phyloP scores from a whole-genome alignment of 2,888 invertebrate species.

The Agrochola macilenta region DNA sequence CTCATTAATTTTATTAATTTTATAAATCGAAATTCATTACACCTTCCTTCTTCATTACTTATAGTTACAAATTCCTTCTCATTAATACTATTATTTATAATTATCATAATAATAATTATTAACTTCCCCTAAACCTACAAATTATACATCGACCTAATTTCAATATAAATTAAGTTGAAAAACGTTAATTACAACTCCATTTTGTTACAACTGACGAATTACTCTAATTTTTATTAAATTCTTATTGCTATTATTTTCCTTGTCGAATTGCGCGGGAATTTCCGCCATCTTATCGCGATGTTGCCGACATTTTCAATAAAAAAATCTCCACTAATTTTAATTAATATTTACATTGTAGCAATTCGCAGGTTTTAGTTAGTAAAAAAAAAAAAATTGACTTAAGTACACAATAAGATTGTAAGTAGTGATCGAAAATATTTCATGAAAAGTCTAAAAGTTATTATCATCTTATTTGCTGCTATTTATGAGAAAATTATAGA shows the following conservation, averaged over 20 bases:
- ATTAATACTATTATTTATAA: conserved; percentile 85
- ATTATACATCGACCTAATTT: conserved; percentile 86
- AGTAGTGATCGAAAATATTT: conserved; percentile 22
- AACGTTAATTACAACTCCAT: conserved; percentile 81
- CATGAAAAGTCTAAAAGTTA: neutral
- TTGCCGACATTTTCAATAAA: conserved; percentile 68
- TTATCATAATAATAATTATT: conserved; percentile 79
- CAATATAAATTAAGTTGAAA: conserved; percentile 85
- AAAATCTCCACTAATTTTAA: conserved; percentile 60
- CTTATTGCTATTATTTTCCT: conserved; percentile 84
- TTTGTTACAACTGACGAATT: conserved; percentile 75
- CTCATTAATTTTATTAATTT: conserved; percentile 90
- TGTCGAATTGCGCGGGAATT: conserved; percentile 52
- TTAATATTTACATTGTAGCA: conserved; percentile 75
- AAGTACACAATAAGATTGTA: conserved; percentile 58
- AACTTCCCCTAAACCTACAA: conserved; percentile 85
- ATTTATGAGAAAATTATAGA: neutral
- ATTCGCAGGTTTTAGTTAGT: conserved; percentile 39
- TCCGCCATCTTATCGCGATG: conserved; percentile 71
- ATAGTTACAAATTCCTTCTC: conserved; percentile 90
- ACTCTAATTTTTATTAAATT: conserved; percentile 71
- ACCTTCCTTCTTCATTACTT: conserved; percentile 84
- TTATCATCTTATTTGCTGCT: conserved; percentile 6
- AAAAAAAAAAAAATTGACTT: conserved; percentile 55
- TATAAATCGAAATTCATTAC: conserved; percentile 90